Evolutionary conservation across 2,888 invertebrate genomes (phyloP), one percentile per base, ranked within the genome.

Genomic region (Sarcophaga variegata): DNA sequence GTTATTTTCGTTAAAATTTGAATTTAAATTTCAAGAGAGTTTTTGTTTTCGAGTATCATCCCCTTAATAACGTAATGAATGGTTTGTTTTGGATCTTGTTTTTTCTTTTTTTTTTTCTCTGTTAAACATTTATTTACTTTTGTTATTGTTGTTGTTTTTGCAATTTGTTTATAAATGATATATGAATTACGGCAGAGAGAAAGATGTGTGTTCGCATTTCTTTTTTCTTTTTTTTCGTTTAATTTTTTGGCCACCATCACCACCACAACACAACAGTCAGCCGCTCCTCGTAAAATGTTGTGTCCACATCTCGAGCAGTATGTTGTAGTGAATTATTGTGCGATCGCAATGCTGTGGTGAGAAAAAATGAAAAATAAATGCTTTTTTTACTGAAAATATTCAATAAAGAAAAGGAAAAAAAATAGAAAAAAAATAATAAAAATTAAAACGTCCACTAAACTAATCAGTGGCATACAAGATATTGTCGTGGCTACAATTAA

Each of bases 381-480:
- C 1, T 37, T 27, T 37, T 37, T 37, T 37, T 37, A 37, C 37
- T 37, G 37, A 37, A 37, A 37, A 37, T 37, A 37, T 37, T 37
- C 37, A 87, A 72, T 71, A 54, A 54, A 20, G 12, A 47, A 72
- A 37, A 60, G 66, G 8, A 66, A 45, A 49, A 54, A 66, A 78
- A 83, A 72, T n/a, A 17, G 27, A 75, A 75, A 63, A 63, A 69
- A 69, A 82, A 70, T 74, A 77, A 80, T 80, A 79, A 79, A 83
- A 79, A 83, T 74, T 83, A 66, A 82, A 81, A 76, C 79, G 79
- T 87, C 84, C 81, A 84, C 81, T 79, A 71, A 54, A 75, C 81
- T 87, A 87, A 84, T 87, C 87, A 87, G 87, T 87, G 87, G 79
- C 81, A 64, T 84, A 79, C 76, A 81, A 87, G 87, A 87, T 87